A percentile compares a stretch with the other conserved stretches of the same genome.
Evolutionary conservation across 2,113 vertebrate genomes (phyloP).

Genomic region (Pomatorhinus ruficollis): DNA sequence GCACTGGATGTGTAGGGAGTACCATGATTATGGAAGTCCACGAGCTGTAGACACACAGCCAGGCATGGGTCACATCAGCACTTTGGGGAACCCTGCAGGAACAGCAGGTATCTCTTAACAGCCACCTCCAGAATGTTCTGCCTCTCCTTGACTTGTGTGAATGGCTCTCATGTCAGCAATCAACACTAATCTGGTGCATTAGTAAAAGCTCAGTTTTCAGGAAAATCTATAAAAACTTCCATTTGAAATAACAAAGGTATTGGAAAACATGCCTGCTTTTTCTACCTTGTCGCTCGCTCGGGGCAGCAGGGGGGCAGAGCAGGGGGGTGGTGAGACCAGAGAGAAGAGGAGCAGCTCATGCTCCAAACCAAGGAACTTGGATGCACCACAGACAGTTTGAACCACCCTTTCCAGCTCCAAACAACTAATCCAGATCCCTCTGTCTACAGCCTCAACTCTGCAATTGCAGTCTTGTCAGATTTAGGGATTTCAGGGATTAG

Average conservation of each 20-base stretch:
- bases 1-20: background rate
- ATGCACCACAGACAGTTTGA: background rate
- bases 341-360: background rate
- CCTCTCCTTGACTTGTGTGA: background rate
- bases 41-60: background rate
- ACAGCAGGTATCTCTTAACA: background rate
- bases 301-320: background rate
- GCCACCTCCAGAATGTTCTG: background rate
- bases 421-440: background rate
- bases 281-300: background rate
- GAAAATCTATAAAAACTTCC: constrained; percentile 47
- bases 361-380: background rate
- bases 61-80: background rate
- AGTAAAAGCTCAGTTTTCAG: constrained; percentile 50
- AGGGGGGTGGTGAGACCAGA: background rate
- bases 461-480: background rate
- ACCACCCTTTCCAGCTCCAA: background rate
- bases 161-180: background rate
- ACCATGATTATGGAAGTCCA: background rate
- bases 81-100: background rate
- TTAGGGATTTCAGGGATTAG: background rate
- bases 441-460: background rate
- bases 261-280: background rate
- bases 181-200: constrained; percentile 29
- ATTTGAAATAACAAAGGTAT: background rate